phyloP scores from a whole-genome alignment of 2,888 invertebrate genomes.

The Dicyrtoma fusca region DNA sequence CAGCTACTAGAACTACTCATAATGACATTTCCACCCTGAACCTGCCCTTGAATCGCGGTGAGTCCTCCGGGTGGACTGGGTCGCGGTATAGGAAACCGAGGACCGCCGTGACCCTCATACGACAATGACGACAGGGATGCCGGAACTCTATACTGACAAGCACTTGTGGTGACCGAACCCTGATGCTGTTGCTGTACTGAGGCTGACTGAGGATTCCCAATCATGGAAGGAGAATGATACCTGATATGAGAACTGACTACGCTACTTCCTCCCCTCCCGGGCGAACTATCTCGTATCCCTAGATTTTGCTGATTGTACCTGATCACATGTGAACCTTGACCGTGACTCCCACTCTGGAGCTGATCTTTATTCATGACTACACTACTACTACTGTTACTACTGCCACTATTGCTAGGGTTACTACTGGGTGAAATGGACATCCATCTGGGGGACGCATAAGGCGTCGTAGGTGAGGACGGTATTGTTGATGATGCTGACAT shows the following conservation, averaged over 20 bases:
- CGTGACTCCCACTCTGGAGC: too few relatives aligned
- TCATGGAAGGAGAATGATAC: not conserved
- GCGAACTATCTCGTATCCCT: not conserved
- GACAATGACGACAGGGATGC: not conserved
- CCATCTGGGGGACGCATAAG: conserved; percentile 13
- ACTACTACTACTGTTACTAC: conserved; percentile 16
- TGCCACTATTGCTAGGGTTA: conserved; percentile 25
- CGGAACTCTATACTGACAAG: conserved; percentile 11
- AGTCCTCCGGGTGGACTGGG: conserved; percentile 7
- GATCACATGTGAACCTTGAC: conserved; percentile 2
- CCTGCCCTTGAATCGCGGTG: not conserved
- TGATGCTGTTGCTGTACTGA: not conserved
- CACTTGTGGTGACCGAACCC: conserved; percentile 4
- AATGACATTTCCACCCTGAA: conserved; percentile 8
- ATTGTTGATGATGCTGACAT: not conserved
- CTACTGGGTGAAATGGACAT: conserved; percentile 19
- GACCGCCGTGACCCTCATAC: not conserved
- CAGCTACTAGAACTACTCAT: not conserved
- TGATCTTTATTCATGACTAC: too few relatives aligned
- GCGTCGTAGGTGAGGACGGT: conserved; percentile 15
- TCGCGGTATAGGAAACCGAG: not conserved
- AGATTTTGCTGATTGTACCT: conserved; percentile 5
- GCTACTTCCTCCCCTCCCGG: conserved; percentile 1
- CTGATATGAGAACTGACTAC: not conserved
- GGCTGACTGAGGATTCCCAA: not conserved